Evolutionary conservation across 37 sponge, comb jelly and placozoan species (phyloP).

Genomic region (Haliclona indistincta): DNA sequence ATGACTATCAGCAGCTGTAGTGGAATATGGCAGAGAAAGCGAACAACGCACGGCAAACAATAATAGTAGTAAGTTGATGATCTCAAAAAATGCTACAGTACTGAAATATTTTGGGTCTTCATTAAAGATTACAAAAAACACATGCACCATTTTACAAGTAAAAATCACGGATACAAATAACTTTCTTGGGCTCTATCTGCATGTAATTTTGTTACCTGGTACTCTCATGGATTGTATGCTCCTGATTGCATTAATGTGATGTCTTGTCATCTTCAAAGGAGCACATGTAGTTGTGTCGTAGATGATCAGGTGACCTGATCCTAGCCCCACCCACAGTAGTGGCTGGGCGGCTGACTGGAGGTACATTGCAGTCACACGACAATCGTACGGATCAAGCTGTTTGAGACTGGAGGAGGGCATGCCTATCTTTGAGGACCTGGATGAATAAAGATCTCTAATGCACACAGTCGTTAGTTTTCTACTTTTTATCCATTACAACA

Average conservation of each 20-base stretch:
- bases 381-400: not conserved
- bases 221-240: conserved; percentile 29
- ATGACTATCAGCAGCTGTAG: no score
- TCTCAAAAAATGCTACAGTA: not conserved
- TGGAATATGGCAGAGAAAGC: no score
- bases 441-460: no score
- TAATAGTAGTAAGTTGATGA: no score
- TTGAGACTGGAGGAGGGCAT: no score
- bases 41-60: no score
- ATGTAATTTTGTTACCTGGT: conserved; percentile 37
- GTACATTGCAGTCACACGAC: conserved; percentile 48
- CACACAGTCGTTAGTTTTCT: no score
- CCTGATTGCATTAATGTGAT: conserved; percentile 43
- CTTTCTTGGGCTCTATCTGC: not conserved
- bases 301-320: conserved; percentile 66
- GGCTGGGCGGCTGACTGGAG: conserved; percentile 49
- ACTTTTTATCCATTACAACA: no score
- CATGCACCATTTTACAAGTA: no score
- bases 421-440: no score
- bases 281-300: conserved; percentile 44
- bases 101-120: not conserved
- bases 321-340: conserved; percentile 69
- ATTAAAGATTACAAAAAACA: no score
- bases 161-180: no score
- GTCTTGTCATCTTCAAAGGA: conserved; percentile 41